These are phyloP conservation scores for Pedicia rivosa DNA, from an alignment of 2,888 invertebrate genomes.

Conservation along the genomic window DNA sequence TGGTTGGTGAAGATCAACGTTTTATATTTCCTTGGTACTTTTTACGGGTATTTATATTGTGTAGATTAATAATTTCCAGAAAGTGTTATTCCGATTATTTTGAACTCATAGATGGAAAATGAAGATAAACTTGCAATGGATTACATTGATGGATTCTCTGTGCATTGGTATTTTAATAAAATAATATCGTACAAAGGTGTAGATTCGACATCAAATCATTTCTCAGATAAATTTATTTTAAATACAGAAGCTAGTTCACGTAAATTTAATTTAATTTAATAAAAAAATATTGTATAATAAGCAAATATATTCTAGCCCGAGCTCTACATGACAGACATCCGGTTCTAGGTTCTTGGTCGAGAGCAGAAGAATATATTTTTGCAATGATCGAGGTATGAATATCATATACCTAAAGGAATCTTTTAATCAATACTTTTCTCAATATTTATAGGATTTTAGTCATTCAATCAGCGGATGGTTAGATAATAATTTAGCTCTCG, in stretches of 20 bases:
- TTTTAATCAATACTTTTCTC: constrained; percentile 3
- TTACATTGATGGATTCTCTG: constrained; percentile 56
- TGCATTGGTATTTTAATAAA: no score
- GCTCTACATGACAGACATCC: constrained; percentile 38
- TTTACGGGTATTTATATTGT: constrained; percentile 37
- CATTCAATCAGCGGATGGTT: constrained; percentile 70
- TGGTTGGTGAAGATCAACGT: constrained; percentile 64
- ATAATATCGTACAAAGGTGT: no score
- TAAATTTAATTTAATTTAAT: no score
- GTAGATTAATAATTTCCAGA: no score
- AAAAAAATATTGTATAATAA: no score
- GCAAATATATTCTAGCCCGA: no score
- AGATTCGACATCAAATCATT: constrained; percentile 40
- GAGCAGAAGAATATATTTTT: constrained; percentile 48
- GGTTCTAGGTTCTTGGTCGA: constrained; percentile 55
- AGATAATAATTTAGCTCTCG: constrained; percentile 77
- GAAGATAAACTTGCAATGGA: constrained; percentile 35
- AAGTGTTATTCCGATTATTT: not conserved
- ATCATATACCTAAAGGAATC: constrained; percentile 1
- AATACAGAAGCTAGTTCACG: constrained; percentile 67
- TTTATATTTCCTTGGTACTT: constrained; percentile 47
- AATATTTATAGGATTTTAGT: constrained; percentile 57
- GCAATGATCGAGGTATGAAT: constrained; percentile 53
- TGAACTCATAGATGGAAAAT: constrained; percentile 40
- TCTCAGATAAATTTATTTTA: constrained; percentile 55